Percentiles rank a stretch among this genome's conserved stretches.
phyloP scores from a whole-genome alignment of 1,140 invertebrate genomes.

The Micrasema longulum region DNA sequence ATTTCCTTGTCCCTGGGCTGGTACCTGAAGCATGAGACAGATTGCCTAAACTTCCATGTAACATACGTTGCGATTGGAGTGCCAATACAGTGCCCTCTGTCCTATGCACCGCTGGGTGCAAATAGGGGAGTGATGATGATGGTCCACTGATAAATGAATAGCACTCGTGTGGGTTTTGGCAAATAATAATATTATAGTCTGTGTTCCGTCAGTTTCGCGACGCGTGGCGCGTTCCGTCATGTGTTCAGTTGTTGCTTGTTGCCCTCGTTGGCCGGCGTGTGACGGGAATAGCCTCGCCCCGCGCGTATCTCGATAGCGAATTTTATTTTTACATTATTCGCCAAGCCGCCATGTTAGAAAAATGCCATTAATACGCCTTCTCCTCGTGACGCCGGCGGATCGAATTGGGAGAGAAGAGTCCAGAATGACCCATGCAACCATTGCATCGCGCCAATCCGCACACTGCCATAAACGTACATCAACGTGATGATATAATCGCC shows the following conservation, averaged over 20 bases:
- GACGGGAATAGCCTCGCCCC: neutral
- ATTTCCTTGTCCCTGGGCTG: too few species aligned
- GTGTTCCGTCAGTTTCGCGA: too few species aligned
- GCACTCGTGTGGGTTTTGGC: too few species aligned
- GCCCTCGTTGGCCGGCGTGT: neutral
- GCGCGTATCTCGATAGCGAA: conserved; percentile 4
- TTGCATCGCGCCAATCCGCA: neutral
- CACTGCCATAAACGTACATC: neutral
- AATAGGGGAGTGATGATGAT: too few species aligned
- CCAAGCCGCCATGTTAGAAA: conserved; percentile 18
- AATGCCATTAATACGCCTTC: conserved; percentile 28
- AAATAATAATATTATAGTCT: too few species aligned
- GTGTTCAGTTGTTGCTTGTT: neutral
- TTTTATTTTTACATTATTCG: conserved; percentile 37
- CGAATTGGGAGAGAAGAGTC: neutral
- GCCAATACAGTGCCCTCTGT: too few species aligned
- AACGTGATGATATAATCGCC: neutral
- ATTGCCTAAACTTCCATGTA: too few species aligned
- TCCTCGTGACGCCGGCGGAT: neutral
- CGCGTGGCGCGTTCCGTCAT: conserved; percentile 26
- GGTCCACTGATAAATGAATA: too few species aligned
- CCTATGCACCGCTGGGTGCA: too few species aligned
- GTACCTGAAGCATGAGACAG: too few species aligned
- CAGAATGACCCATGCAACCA: neutral
- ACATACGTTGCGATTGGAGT: too few species aligned